Evolutionary conservation across 2,113 vertebrate species (phyloP), one percentile per base, ranked within the genome.

Genomic region (Chinchilla lanigera): DNA sequence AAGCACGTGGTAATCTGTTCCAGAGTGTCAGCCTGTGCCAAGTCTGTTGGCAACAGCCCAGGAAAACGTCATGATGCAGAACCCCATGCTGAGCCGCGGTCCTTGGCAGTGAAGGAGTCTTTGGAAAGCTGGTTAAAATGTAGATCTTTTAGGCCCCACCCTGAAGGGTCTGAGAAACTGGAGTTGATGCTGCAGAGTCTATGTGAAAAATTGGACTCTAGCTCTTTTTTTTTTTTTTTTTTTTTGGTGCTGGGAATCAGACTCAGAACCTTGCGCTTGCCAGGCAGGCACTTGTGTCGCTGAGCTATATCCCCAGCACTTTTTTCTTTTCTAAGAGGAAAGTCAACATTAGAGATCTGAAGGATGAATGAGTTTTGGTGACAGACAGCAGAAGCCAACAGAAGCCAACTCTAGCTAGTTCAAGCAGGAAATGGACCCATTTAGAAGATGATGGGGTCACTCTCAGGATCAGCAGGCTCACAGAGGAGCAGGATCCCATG

Each of bases 11-110:
- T 1, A 13, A 13, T 86, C 50, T 44, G 22, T 86, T 28, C 8
- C 14, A 56, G 63, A 63, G 47, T 4, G 3, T 41, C 7, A 2
- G 50, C 41, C 33, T 38, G 4, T 24, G 65, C 60, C 28, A 47
- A 7, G 28, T 3, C 17, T 69, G 38, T 50, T 0, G 8, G n/a
- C 7, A 33, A 41, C 2, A 11, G n/a, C 10, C 7, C 3, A 41
- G 77, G 38, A 24, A 17, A 12, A 38, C 7, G 35, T 89, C 52
- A 20, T 0, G 1, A 7, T 38, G 44, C 5, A 10, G 56, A 69
- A 16, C 33, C 8, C 7, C 56, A 7, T 5, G 14, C 5, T 41
- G 54, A 41, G 58, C 26, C 0, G 17, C 0, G 3, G 22, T 44
- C 44, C 50, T 78, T 33, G 2, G 78, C 38, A 3, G 9, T 2